Base-by-base conservation (phyloP, 2,888 invertebrate species). In the Eupithecia dodoneata region DNA sequence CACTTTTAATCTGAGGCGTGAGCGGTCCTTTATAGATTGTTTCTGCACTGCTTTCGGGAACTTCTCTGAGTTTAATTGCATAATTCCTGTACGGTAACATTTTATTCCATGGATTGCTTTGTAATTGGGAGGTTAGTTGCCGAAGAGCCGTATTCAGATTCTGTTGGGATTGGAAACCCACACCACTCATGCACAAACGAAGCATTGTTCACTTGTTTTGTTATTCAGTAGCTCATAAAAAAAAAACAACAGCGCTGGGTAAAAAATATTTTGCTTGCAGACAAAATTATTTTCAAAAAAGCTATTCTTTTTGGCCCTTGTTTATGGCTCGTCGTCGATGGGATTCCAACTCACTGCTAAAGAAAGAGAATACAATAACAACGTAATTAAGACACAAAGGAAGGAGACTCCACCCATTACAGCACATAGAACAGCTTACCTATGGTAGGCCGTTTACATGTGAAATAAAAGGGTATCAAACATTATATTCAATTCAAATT, bases 1-100 rank as follows among this genome's bases (percentile, higher is more conserved):
- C 96, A 44, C 96, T 94, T 87, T 96, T 96, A 81, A 99, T 96
- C 87, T 97, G 97, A 0, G 96, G 95, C 2, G 97, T 96, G 74
- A 98, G 89, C 1, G 96, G 93, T 0, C 98, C 99, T 84, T 95
- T 91, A 87, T 98, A 98, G 77, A 98, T 95, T 73, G 91, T 86
- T 82, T 95, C 91, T 72, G 89, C 80, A 71, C 90, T 88, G 42
- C 84, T 87, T 44, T 91, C 87, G 15, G 88, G 86, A n/a, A 89
- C 87, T 52, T 90, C 87, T 73, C 84, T 87, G 72, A 87, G 74
- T 87, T 90, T 91, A 78, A 86, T 86, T 71, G 90, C 84, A 81
- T 90, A 93, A 76, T 87, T 82, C 72, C 92, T 87, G 76, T 80
- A 63, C 67, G 87, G 75, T 81, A 85, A 80, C 74, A 83, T 87